A percentile compares a stretch with the other conserved stretches of the same genome.
These are phyloP conservation scores for Drosophila neocordata DNA, from an alignment of 1,140 invertebrate genomes.

Conservation along the genomic window DNA sequence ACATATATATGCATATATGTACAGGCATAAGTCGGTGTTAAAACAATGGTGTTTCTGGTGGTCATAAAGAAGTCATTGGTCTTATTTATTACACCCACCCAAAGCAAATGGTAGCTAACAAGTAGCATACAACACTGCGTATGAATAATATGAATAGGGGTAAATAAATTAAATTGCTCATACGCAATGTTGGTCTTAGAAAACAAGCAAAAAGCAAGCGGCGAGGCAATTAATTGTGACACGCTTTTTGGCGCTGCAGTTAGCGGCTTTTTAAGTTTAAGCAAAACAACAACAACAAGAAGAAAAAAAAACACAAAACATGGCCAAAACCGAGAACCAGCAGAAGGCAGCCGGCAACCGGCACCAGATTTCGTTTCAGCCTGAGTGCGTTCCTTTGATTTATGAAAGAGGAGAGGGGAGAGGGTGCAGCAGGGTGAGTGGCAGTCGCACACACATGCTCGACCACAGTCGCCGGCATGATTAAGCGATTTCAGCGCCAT, in stretches of 20 bases:
- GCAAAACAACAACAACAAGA: too few species aligned
- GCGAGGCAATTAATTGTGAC: slow-evolving; percentile 66
- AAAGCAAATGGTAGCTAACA: background rate
- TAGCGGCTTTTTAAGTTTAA: slow-evolving; percentile 43
- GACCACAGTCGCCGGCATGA: slow-evolving; percentile 69
- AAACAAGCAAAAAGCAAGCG: slow-evolving; percentile 6
- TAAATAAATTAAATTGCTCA: slow-evolving; percentile 63
- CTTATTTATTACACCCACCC: slow-evolving; percentile 3
- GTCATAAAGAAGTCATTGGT: background rate
- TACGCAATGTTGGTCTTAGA: slow-evolving; percentile 50
- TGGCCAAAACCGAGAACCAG: slow-evolving; percentile 24
- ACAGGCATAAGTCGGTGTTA: too few species aligned
- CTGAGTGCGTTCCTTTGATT: slow-evolving; percentile 69
- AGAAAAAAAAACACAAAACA: slow-evolving; percentile 21
- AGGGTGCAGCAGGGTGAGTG: background rate
- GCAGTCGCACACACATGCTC: slow-evolving; percentile 58
- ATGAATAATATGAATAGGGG: slow-evolving; percentile 35
- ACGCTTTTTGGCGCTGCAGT: slow-evolving; percentile 38
- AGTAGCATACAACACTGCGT: background rate
- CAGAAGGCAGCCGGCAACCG: background rate
- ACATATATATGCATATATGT: too few species aligned
- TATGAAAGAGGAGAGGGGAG: slow-evolving; percentile 43
- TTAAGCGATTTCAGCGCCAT: slow-evolving; percentile 79
- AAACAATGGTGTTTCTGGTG: background rate
- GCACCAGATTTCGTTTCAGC: slow-evolving; percentile 18